phyloP scores from a whole-genome alignment of 2,888 invertebrate species.

The Peribatodes rhomboidaria region DNA sequence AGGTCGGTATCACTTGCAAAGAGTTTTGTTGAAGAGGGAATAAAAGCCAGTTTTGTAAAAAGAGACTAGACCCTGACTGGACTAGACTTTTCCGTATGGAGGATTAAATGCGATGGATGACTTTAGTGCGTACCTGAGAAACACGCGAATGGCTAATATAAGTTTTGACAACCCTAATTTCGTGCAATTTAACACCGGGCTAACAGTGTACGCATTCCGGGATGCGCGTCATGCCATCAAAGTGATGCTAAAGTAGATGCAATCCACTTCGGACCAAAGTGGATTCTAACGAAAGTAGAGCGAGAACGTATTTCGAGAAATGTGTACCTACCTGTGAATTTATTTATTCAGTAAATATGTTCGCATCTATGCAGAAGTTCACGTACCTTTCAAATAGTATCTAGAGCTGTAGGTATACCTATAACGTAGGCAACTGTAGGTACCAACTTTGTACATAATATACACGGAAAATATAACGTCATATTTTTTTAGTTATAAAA shows the following conservation, averaged over 20 bases:
- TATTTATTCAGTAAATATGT: background rate
- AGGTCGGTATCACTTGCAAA: background rate
- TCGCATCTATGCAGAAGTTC: background rate
- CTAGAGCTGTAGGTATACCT: background rate
- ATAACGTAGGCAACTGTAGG: too few relatives aligned
- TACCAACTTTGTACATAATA: background rate
- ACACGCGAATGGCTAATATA: background rate
- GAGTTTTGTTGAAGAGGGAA: background rate
- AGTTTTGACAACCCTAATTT: conserved; percentile 20
- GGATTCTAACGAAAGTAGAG: conserved; percentile 39
- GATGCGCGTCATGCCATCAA: conserved; percentile 58
- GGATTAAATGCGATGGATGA: background rate
- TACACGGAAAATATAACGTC: too few relatives aligned
- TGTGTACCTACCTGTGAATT: conserved; percentile 10
- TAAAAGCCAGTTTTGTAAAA: background rate
- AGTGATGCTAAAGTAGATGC: conserved; percentile 63
- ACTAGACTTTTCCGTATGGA: background rate
- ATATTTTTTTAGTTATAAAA: too few relatives aligned
- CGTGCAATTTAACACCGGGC: conserved; percentile 69
- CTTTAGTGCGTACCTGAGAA: background rate
- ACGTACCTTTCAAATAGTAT: background rate
- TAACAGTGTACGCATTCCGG: conserved; percentile 64
- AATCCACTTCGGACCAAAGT: conserved; percentile 40
- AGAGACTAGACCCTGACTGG: background rate
- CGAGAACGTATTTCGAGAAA: conserved; percentile 35